These are phyloP conservation scores for Hydropotes inermis DNA, from an alignment of 2,113 vertebrate genomes.

Conservation along the genomic window DNA sequence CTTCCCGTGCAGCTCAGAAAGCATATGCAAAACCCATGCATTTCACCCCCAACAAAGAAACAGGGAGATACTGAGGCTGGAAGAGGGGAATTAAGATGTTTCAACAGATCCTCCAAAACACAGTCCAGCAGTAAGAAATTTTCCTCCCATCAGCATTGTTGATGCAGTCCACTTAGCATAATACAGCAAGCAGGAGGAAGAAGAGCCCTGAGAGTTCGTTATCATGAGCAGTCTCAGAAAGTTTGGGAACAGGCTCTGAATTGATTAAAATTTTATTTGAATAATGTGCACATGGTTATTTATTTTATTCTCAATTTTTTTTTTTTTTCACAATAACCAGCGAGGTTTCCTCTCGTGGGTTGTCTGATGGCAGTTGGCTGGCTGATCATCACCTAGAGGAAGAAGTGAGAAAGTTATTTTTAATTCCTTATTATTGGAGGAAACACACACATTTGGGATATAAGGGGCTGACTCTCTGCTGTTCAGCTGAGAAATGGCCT, in stretches of 20 bases:
- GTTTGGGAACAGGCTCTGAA: constrained; percentile 64
- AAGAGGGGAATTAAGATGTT: constrained; percentile 45
- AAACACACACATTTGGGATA: neutral
- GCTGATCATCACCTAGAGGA: neutral
- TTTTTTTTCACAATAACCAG: neutral
- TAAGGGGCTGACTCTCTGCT: neutral
- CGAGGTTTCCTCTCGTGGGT: constrained; percentile 1
- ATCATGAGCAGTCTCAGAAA: constrained; percentile 46
- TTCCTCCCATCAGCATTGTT: constrained; percentile 24
- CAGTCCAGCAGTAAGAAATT: constrained; percentile 25
- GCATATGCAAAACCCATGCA: neutral
- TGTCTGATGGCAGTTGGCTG: neutral
- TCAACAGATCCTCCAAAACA: constrained; percentile 41
- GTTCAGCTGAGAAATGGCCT: neutral
- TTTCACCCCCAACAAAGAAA: neutral
- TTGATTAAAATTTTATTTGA: constrained; percentile 60
- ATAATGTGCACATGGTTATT: constrained; percentile 39
- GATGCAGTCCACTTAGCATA: constrained; percentile 66
- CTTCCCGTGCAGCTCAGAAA: neutral
- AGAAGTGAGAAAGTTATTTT: neutral
- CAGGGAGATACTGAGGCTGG: neutral
- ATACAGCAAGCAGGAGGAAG: constrained; percentile 54
- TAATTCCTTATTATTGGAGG: constrained; percentile 29
- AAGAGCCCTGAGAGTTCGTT: constrained; percentile 50
- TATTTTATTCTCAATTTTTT: neutral